Evolutionary conservation across 2,797 vertebrate species (phyloP), one percentile per base, ranked within the genome.

Genomic region (Heliangelus exortis): DNA sequence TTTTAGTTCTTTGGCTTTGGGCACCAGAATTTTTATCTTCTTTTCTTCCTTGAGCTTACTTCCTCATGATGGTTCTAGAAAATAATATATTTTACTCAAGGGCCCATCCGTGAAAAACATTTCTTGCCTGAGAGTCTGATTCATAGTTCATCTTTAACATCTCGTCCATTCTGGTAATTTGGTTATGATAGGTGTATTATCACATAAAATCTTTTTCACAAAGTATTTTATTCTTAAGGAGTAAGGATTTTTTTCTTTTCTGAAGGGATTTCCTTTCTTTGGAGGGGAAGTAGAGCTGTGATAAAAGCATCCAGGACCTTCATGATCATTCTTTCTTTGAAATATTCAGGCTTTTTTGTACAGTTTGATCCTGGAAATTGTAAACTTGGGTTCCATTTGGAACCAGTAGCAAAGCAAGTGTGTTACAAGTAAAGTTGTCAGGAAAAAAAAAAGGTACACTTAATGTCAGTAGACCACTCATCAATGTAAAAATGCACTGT

Each of bases 401-500:
- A 68, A 48, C 5, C 16, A 39, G 7, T 13, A 69, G 36, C 39
- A 85, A 82, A 58, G 8, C 7, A 72, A 65, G 5, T 31, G 7
- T 17, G 6, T 31, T 45, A 22, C 36, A 72, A 84, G 10, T 29
- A 85, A 82, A 6, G 31, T 8, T 1, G 0, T 51, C 7, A 34
- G 11, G 4, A 2, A 8, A 29, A 71, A 53, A 48, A 47, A 0
- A n/a, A n/a, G n/a, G 16, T 36, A 29, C 20, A 3, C 3, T 75
- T 73, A 34, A 45, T 72, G 19, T 36, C 22, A 41, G 15, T 25
- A 67, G 7, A 45, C 7, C 7, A 65, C 12, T 0, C 6, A 68
- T 47, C 39, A 18, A 5, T 65, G 36, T 53, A 17, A 88, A 77
- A 87, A 54, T 16, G 9, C 10, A 36, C 28, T 54, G 12, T 12